Evolutionary conservation across 92 coral and sea anemone genomes (phyloP), one percentile per base, ranked within the genome.

Genomic region (Parazoanthus darwini): DNA sequence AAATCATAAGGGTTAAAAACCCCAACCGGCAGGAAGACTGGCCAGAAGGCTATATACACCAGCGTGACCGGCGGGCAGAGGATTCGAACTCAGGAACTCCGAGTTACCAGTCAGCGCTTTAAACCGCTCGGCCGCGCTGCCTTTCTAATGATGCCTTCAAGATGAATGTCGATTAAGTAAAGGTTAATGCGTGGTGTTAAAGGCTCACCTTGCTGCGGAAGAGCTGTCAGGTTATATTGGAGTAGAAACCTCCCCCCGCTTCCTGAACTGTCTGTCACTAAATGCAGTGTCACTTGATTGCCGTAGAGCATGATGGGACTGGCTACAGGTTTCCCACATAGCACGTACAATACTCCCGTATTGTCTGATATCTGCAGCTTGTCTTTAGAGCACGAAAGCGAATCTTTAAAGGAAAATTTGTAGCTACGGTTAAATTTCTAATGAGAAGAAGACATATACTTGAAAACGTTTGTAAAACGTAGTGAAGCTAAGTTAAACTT

Each of bases 351-450:
- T 13, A 73, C 39, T 2, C 87, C 87, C 37, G 56, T 83, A 33
- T 70, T 83, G 78, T 83, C 87, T 15, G 78, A 8, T 83, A 83
- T 68, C 42, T 83, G 77, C 25, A 83, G 87, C 63, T 83, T 83
- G 78, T 83, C 87, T 68, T 83, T 83, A 20, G 65, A 22, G 76
- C 87, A 83, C 39, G 87, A 63, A 39, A 33, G 56, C 23, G 87
- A 83, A 70, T 83, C 87, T 83, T 66, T 18, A n/a, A 37, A 23
- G 11, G 8, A 23, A 13, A 23, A 79, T 16, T 51, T 48, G 1
- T 77, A 0, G 58, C 11, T 51, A 51, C 58, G 2, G 58, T 51
- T 8, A 51, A 9, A 8, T 11, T 51, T 6, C 13, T 51, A 51
- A 8, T 51, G 58, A 51, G 58, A 51, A 9, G 58, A 10, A 7